Base-by-base conservation (phyloP, 2,888 invertebrate species). In the Tuberolachnus salignus region DNA sequence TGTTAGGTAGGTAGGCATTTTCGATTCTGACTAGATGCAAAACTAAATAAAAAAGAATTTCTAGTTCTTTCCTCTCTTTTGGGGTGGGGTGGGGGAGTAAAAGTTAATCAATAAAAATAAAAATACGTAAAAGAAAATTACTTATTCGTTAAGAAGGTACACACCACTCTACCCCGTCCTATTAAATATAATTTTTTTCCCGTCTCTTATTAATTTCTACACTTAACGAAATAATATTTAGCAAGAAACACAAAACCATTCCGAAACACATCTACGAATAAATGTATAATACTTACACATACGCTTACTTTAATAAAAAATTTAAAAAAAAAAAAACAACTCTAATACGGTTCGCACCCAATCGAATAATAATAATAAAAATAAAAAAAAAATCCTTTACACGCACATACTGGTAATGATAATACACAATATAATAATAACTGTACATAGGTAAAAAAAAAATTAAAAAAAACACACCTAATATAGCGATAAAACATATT, bases 401-500 rank as follows among this genome's bases (percentile, higher is more conserved):
- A 61, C 26, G 19, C 23, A 46, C 73, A 44, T 53, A 57, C 34
- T 57, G n/a, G 55, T 42, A 6, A 42, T 70, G 19, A 70, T 67
- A 14, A 69, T 67, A 59, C 49, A 49, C 46, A 59, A 72, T n/a
- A n/a, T n/a, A n/a, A n/a, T n/a, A n/a, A n/a, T 46, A 67, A 59
- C 67, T 78, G 44, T 69, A 78, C 67, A 78, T 1, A 10, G 55
- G 66, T 42, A 21, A 6, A 34, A 34, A 34, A 34, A 34, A 34
- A 34, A 34, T n/a, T n/a, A 34, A 34, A 34, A 34, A 34, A 34
- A 34, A 34, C 34, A 75, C n/a, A 57, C 16, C 75, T 57, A 75
- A 67, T 59, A 72, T 67, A 75, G 75, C 57, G 26, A 75, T 75
- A n/a, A n/a, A n/a, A n/a, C n/a, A n/a, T n/a, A n/a, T n/a, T n/a